phyloP scores from a whole-genome alignment of 2,797 vertebrate genomes.

The Poecilia wingei region DNA sequence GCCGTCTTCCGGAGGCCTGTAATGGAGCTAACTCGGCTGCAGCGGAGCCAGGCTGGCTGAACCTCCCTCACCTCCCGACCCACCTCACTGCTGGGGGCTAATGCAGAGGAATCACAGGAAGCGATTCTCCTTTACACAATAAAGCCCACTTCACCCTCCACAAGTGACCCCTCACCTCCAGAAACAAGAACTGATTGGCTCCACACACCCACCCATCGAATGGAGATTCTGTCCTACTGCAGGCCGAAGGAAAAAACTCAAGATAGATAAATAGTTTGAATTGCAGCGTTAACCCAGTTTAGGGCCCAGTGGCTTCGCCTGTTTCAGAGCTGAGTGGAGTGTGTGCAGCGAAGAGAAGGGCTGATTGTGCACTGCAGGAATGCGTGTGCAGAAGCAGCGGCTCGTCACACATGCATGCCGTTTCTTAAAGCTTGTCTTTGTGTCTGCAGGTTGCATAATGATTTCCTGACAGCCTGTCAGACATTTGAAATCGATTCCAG shows the following conservation, averaged over 20 bases:
- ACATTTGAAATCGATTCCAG: conserved; percentile 72
- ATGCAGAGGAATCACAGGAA: conserved; percentile 33
- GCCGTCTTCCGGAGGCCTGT: conserved; percentile 56
- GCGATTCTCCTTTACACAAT: conserved; percentile 29
- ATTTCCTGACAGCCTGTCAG: conserved; percentile 66
- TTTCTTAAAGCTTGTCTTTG: conserved; percentile 68
- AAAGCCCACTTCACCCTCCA: conserved; percentile 39
- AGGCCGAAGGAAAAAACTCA: conserved; percentile 14
- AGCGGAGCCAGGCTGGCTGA: conserved; percentile 20
- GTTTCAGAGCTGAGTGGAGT: conserved; percentile 45
- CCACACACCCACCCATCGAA: conserved; percentile 30
- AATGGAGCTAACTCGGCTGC: conserved; percentile 59
- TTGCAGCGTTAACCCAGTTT: conserved; percentile 46
- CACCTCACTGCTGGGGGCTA: conserved; percentile 35
- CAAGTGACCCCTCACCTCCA: conserved; percentile 33
- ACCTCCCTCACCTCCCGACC: conserved; percentile 12
- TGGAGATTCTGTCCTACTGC: conserved; percentile 4
- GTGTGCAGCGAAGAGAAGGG: conserved; percentile 21
- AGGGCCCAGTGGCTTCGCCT: conserved; percentile 4
- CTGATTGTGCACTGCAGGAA: conserved; percentile 41
- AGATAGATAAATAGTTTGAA: conserved; percentile 32
- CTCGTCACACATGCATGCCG: conserved; percentile 26
- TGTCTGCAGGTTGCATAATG: conserved; percentile 66
- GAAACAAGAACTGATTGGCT: conserved; percentile 40
- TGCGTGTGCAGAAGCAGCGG: conserved; percentile 24